Evolutionary conservation across 2,797 vertebrate species (phyloP).

Genomic region (Acrocephalus scirpaceus): DNA sequence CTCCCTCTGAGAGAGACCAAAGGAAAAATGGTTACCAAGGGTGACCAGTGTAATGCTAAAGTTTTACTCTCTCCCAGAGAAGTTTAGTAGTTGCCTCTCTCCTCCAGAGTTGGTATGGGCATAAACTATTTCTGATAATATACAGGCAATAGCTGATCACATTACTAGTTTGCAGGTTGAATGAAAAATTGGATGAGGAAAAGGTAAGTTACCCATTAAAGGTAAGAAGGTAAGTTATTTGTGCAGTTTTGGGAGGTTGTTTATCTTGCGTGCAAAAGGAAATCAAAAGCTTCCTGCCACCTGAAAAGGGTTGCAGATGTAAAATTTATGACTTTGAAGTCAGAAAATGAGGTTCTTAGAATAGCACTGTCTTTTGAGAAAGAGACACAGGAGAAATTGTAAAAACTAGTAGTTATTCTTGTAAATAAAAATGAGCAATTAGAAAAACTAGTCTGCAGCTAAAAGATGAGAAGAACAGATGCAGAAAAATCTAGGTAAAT

Average conservation of each 20-base stretch:
- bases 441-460: background rate
- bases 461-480: background rate
- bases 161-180: background rate
- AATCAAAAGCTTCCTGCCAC: background rate
- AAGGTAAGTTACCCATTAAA: background rate
- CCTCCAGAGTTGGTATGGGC: background rate
- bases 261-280: background rate
- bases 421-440: background rate
- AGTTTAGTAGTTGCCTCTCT: background rate
- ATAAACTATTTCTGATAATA: background rate
- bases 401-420: background rate
- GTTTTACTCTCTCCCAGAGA: background rate
- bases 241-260: background rate
- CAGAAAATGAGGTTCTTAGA: background rate
- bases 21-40: background rate
- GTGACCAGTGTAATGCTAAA: background rate
- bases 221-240: background rate
- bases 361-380: background rate
- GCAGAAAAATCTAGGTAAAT: background rate
- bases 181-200: background rate
- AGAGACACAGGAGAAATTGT: background rate
- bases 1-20: background rate
- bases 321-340: background rate
- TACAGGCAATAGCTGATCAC: background rate
- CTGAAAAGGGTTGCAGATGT: background rate